Percentiles rank a stretch among this genome's conserved stretches.
Conservation (phyloP, 2,797 vertebrate species). For the Sphenopsis melanotis region DNA sequence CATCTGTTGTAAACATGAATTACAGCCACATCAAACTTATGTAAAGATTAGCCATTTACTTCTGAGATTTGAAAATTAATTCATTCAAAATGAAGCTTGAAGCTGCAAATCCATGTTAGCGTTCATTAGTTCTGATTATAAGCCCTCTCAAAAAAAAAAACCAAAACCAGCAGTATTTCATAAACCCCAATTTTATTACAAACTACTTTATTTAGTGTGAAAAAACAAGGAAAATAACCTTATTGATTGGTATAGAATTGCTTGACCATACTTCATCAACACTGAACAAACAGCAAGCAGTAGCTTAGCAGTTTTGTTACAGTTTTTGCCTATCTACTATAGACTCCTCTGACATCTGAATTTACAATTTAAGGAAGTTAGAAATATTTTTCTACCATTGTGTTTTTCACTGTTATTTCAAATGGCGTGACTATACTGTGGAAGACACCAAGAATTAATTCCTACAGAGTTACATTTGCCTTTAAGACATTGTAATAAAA, state of each 20-base stretch:
- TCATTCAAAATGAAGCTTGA: neutral
- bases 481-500: neutral
- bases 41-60: neutral
- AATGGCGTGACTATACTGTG: neutral
- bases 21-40: neutral
- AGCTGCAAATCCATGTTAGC: neutral
- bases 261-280: neutral
- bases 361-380: neutral
- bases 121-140: neutral
- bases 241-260: neutral
- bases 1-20: conserved; percentile 6
- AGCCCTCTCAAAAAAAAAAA: neutral
- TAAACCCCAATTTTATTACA: neutral
- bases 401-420: neutral
- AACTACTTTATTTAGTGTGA: neutral
- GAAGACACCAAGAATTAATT: neutral
- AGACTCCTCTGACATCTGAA: neutral
- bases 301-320: neutral
- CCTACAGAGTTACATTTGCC: neutral
- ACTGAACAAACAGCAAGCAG: neutral
- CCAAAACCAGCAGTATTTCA: neutral
- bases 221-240: neutral
- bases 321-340: neutral
- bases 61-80: neutral
- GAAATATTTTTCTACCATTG: neutral